A percentile compares a stretch with the other conserved stretches of the same genome.
Conservation (phyloP, 30 jellyfish, hydroid and myxozoan species). For the Euphysa ruthae region DNA sequence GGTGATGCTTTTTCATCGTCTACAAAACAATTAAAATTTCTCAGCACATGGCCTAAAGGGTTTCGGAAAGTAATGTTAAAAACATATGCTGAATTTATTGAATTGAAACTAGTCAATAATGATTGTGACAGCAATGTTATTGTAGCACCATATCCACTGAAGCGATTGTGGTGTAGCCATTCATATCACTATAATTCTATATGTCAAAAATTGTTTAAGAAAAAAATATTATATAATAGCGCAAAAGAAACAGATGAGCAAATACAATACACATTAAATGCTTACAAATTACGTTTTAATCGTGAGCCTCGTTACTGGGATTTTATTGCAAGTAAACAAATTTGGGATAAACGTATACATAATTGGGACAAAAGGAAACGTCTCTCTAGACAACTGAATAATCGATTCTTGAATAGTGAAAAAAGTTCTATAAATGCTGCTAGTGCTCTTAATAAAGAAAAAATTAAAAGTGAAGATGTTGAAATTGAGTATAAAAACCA, state of each 20-base stretch:
- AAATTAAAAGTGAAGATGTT: background rate
- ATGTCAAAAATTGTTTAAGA: background rate
- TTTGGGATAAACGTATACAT: background rate
- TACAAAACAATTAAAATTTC: background rate
- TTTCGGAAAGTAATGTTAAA: background rate
- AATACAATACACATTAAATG: background rate
- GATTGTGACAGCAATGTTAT: slow-evolving; percentile 2
- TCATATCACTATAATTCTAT: background rate
- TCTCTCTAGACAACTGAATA: background rate
- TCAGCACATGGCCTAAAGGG: background rate
- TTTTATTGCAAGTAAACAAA: background rate
- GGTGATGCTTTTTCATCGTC: background rate
- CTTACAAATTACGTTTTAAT: slow-evolving; percentile 15
- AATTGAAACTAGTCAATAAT: slow-evolving; percentile 11
- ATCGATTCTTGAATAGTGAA: background rate
- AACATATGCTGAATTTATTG: slow-evolving; percentile 29
- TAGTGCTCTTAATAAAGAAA: too few species aligned
- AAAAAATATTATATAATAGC: background rate
- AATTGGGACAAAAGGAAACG: background rate
- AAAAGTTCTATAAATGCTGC: too few species aligned
- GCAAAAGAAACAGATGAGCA: background rate
- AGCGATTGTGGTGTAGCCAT: slow-evolving; percentile 13
- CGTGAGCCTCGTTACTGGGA: background rate
- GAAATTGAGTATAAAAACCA: background rate
- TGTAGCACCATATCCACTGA: slow-evolving; percentile 12